Evolutionary conservation across 2,888 invertebrate species (phyloP), one percentile per base, ranked within the genome.

Genomic region (Epirrita christyi): DNA sequence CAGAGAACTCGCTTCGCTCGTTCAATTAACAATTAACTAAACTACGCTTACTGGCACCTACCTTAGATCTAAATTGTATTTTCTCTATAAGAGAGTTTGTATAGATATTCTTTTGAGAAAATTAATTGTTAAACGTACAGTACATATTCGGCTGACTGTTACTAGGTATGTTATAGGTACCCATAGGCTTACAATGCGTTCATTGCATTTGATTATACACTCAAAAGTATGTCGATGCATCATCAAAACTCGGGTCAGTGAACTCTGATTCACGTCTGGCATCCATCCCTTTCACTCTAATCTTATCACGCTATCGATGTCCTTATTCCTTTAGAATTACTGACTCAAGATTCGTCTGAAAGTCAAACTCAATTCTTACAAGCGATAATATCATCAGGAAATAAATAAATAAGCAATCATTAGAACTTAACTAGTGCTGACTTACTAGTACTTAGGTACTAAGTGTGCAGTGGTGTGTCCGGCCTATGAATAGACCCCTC

Each of bases 161-260:
- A 3, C 21, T 21, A 21, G n/a, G n/a, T n/a, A n/a, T n/a, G n/a
- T n/a, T n/a, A n/a, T 21, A 4, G 4, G 2, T 21, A 21, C 21
- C 21, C 21, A 21, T 21, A 21, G 21, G 21, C 45, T 34, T 21
- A 46, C 38, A 29, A 45, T 15, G 13, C 14, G 13, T 10, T 41
- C 46, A 48, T 36, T 40, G 37, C 45, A 47, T 40, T 43, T 55
- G 46, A 55, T 59, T 44, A 54, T 32, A 59, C 41, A 55, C n/a
- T 21, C 49, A 45, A 42, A 48, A 56, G 59, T 61, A 46, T 57
- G 60, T 63, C 63, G 62, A 68, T 63, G 64, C 45, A 51, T 66
- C 68, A 62, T 67, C 65, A 53, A 67, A 66, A 63, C 59, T 8
- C 50, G 43, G 62, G 59, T 61, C 68, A 61, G 40, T 56, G 64